Base-by-base conservation (phyloP, 2,888 invertebrate genomes). In the Netelia fuscicornis region DNA sequence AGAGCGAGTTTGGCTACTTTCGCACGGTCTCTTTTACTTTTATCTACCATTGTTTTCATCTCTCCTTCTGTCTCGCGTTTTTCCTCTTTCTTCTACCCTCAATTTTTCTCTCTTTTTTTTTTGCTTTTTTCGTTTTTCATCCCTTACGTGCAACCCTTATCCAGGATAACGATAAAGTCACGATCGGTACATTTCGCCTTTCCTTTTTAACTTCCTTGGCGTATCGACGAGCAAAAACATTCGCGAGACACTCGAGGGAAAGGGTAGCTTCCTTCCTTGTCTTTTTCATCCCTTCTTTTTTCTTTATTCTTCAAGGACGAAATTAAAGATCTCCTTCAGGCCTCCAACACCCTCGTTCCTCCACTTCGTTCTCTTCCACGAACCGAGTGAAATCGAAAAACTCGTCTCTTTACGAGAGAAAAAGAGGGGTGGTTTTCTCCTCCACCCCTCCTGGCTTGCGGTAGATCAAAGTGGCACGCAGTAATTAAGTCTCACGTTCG, bases 401-500 rank as follows among this genome's bases (percentile, higher is more conserved):
- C 37, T 6, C 37, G 1, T 37, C 37, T 37, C 37, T 5, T 37
- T 6, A 6, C 6, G 72, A 68, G 68, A 64, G 48, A 54, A 54
- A 44, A 2, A 78, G 60, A 77, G 44, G 25, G 48, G 2, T 13
- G 48, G 48, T 10, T 48, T 13, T 48, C 11, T 3, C 48, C 13
- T 10, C 10, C 9, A 9, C 48, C 23, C 64, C 37, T 48, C 37
- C 79, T 77, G 60, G 71, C 37, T 80, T 84, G 76, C 75, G 44
- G 79, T 82, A 74, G 84, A 86, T 84, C 86, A 86, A 86, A 86
- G 86, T 86, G 78, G 74, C 84, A 68, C 81, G 81, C 81, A 64
- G 72, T 86, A 86, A 84, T 86, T 79, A 86, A 84, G 79, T 84
- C 82, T 67, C 79, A 71, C 81, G 78, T 84, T 79, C 84, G 75